These are phyloP conservation scores for Stenolophus ochropezus DNA, from an alignment of 2,888 invertebrate genomes.

Conservation along the genomic window DNA sequence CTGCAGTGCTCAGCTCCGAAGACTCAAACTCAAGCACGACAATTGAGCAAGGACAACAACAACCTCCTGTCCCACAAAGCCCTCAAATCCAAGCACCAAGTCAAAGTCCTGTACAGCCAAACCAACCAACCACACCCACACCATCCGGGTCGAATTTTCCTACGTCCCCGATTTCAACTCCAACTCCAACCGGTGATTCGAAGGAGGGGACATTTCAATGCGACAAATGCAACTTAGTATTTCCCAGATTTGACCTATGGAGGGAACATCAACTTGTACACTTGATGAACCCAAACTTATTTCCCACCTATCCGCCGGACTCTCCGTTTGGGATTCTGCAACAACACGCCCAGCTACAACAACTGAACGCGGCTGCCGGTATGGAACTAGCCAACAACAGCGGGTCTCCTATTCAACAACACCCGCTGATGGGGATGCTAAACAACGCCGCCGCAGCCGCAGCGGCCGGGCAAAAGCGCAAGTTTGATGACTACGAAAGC, in stretches of 20 bases:
- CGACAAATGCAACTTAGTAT: conserved; percentile 95
- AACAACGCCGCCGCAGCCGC: conserved; percentile 74
- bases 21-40: conserved; percentile 92
- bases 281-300: conserved; percentile 95
- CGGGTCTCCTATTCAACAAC: conserved; percentile 73
- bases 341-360: conserved; percentile 86
- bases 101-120: conserved; percentile 71
- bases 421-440: conserved; percentile 81
- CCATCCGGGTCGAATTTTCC: conserved; percentile 78
- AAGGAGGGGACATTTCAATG: conserved; percentile 92
- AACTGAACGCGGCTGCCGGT: conserved; percentile 73
- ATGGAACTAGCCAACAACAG: conserved; percentile 69
- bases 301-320: conserved; percentile 88
- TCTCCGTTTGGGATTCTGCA: conserved; percentile 94
- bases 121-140: conserved; percentile 79
- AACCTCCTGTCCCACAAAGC: conserved; percentile 64
- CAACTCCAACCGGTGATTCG: conserved; percentile 69
- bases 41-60: conserved; percentile 73
- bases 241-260: conserved; percentile 93
- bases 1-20: conserved; percentile 91
- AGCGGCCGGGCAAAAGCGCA: conserved; percentile 73
- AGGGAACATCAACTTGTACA: conserved; percentile 97
- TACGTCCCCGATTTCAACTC: conserved; percentile 78
- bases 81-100: conserved; percentile 67
- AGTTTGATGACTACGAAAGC: conserved; percentile 80